Percentiles rank a stretch among this genome's conserved stretches.
Conservation (phyloP, 2,113 vertebrate species). For the Xiphorhynchus elegans region DNA sequence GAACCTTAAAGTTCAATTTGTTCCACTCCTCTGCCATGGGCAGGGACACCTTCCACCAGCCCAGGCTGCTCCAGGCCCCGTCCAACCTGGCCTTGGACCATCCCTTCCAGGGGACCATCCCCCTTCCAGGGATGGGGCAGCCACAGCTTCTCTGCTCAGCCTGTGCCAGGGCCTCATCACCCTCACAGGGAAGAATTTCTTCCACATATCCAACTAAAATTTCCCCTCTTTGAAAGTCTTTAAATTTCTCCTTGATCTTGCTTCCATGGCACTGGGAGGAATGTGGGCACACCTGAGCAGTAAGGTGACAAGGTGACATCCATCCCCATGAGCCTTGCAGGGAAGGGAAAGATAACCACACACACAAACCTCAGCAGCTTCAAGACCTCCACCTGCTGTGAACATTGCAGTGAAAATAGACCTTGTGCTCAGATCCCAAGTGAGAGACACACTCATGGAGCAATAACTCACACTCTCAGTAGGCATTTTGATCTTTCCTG, state of each 20-base stretch:
- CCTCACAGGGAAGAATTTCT: not conserved
- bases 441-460: not conserved
- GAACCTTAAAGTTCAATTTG: not conserved
- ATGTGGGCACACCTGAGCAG: not conserved
- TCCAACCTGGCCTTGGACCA: not conserved
- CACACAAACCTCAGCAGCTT: not conserved
- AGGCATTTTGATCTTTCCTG: not conserved
- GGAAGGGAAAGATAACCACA: not conserved
- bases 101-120: not conserved
- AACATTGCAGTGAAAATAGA: not conserved
- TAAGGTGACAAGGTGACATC: not conserved
- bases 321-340: not conserved
- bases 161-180: not conserved
- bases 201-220: not conserved
- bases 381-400: not conserved
- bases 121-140: not conserved
- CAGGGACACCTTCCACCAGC: not conserved
- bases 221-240: not conserved
- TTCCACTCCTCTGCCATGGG: not conserved
- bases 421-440: not conserved
- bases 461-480: not conserved
- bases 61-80: not conserved
- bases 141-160: not conserved
- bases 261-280: accelerated
- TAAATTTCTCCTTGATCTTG: accelerated